Conservation (phyloP, 2,113 vertebrate genomes). For the Sapayoa aenigma region DNA sequence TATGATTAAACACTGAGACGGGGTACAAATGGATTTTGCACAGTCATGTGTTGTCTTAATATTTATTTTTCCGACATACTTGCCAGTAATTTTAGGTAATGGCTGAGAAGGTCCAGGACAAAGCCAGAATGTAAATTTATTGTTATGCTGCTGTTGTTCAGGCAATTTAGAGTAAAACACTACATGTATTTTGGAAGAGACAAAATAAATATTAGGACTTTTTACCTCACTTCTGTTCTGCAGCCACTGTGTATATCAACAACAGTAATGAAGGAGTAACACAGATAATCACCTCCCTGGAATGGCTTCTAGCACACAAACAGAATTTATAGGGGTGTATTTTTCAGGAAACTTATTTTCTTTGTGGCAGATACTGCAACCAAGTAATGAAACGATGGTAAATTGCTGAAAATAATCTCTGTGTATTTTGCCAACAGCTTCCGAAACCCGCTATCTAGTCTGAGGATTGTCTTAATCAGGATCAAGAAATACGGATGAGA, state of each 20-base stretch:
- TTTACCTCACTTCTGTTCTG: background rate
- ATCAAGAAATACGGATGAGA: background rate
- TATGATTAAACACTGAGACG: background rate
- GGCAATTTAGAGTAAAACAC: background rate
- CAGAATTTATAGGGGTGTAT: background rate
- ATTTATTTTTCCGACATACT: background rate
- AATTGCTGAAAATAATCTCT: background rate
- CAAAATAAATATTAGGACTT: background rate
- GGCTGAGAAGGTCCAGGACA: background rate
- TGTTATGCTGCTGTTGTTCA: background rate
- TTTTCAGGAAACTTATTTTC: background rate
- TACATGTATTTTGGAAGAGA: background rate
- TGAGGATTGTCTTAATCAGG: background rate
- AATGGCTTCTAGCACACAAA: background rate
- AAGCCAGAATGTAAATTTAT: background rate
- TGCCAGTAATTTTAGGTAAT: background rate
- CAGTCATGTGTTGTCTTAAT: background rate
- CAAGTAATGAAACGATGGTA: background rate
- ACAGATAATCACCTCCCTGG: background rate
- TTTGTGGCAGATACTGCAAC: background rate
- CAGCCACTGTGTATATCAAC: background rate
- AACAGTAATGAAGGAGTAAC: background rate
- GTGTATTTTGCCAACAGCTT: background rate
- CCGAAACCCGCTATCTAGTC: background rate
- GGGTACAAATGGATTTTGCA: background rate